Evolutionary conservation across 2,888 invertebrate species (phyloP), one percentile per base, ranked within the genome.

Genomic region (Laothoe populi): DNA sequence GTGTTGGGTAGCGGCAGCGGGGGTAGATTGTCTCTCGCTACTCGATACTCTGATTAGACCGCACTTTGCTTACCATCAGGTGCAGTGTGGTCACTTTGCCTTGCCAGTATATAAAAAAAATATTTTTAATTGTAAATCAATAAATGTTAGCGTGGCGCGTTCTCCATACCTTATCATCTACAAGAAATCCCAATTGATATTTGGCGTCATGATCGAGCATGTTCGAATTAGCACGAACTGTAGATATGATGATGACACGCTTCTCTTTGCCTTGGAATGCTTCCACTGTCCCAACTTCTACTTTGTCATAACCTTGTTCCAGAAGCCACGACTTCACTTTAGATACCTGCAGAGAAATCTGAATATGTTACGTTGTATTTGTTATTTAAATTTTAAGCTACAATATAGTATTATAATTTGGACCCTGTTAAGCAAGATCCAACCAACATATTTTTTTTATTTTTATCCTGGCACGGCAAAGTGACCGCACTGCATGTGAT

Each of bases 221-320:
- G 61, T 85, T 80, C 66, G 91, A 86, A 78, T 94, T 94, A 2
- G 96, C 95, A 35, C 98, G 93, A 10, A 97, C 98, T 0, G 97
- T 97, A 0, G 96, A 95, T 60, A 98, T 94, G 7, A 98, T 95
- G 57, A 98, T 96, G 1, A 97, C 94, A 10, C 95, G 91, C 77
- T 96, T 96, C 84, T 98, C 98, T 68, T 96, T 96, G 0, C 98
- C 98, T 84, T 98, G 98, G 84, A 97, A 98, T 42, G 95, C 94
- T 84, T 98, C 98, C 0, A 97, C 97, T 0, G 98, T 96, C 0
- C 98, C 98, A 57, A 96, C 95, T 73, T 95, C 94, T 7, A 96
- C 89, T 4, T 92, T 81, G 0, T 49, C 81, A 76, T 87, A 86
- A 0, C 81, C 71, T 62, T 79, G 64, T 0, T 74, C 65, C 0